A percentile compares a stretch with the other conserved stretches of the same genome.
Conservation (phyloP, 2,797 vertebrate genomes). For the Pseudomugil tenellus region DNA sequence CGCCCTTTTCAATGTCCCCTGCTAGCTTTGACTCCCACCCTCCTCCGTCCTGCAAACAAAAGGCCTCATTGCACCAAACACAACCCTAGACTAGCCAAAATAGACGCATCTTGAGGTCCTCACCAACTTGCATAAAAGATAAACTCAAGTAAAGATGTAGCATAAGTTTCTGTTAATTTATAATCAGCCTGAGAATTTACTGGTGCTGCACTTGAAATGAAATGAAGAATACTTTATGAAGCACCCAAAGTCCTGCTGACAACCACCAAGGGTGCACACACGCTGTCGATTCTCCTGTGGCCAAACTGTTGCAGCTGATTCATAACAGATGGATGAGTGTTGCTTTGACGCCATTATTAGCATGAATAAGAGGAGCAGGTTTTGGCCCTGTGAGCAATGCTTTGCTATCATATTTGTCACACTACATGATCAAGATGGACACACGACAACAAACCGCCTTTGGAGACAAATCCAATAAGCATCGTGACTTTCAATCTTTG, state of each 20-base stretch:
- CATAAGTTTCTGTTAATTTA: neutral
- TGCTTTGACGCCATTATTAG: slow-evolving; percentile 58
- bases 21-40: slow-evolving; percentile 50
- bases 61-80: slow-evolving; percentile 41
- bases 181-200: slow-evolving; percentile 16
- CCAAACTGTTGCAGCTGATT: slow-evolving; percentile 50
- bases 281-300: slow-evolving; percentile 29
- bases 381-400: slow-evolving; percentile 53
- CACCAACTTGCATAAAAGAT: slow-evolving; percentile 17
- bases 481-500: slow-evolving; percentile 19
- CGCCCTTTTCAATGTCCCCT: slow-evolving; percentile 56
- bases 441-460: slow-evolving; percentile 30
- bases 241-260: slow-evolving; percentile 10
- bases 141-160: neutral
- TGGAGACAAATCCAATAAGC: slow-evolving; percentile 39
- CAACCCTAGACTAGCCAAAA: slow-evolving; percentile 27
- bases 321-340: slow-evolving; percentile 61
- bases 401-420: slow-evolving; percentile 43
- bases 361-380: slow-evolving; percentile 53
- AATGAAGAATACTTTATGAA: neutral
- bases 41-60: slow-evolving; percentile 70
- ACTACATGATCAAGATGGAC: slow-evolving; percentile 50
- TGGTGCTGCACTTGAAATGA: neutral
- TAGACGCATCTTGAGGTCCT: slow-evolving; percentile 7
- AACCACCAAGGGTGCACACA: slow-evolving; percentile 11